phyloP scores from a whole-genome alignment of 2,113 vertebrate species.

The Morone saxatilis region DNA sequence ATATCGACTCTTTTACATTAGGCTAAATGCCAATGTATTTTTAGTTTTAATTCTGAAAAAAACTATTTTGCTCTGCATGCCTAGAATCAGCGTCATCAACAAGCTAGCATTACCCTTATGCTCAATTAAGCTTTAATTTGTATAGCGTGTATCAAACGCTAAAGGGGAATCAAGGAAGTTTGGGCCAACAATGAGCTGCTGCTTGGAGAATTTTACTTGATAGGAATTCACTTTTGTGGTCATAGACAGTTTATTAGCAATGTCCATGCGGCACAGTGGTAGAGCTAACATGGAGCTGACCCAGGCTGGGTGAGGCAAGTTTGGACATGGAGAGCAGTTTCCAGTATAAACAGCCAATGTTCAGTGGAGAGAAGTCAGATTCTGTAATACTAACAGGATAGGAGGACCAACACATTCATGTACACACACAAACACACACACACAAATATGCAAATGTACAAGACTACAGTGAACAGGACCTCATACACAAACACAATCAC shows the following conservation, averaged over 20 bases:
- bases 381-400: constrained; percentile 63
- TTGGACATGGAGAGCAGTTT: constrained; percentile 53
- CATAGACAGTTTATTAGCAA: background rate
- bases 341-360: constrained; percentile 66
- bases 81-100: background rate
- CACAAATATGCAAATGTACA: background rate
- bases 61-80: too few species aligned
- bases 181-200: background rate
- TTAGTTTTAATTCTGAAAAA: background rate
- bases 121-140: background rate
- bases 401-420: constrained; percentile 29
- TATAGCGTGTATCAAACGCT: background rate
- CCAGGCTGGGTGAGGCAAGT: constrained; percentile 37
- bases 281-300: constrained; percentile 20
- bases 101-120: background rate
- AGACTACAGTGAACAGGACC: constrained; percentile 6
- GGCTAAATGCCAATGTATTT: background rate
- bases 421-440: background rate
- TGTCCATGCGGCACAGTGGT: background rate
- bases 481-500: constrained; percentile 43
- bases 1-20: background rate
- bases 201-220: background rate
- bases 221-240: background rate
- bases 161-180: background rate
- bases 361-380: constrained; percentile 45